Percentiles rank a stretch among this genome's conserved stretches.
Conservation (phyloP, 2,888 invertebrate genomes). For the Sinhomidia bicolor region DNA sequence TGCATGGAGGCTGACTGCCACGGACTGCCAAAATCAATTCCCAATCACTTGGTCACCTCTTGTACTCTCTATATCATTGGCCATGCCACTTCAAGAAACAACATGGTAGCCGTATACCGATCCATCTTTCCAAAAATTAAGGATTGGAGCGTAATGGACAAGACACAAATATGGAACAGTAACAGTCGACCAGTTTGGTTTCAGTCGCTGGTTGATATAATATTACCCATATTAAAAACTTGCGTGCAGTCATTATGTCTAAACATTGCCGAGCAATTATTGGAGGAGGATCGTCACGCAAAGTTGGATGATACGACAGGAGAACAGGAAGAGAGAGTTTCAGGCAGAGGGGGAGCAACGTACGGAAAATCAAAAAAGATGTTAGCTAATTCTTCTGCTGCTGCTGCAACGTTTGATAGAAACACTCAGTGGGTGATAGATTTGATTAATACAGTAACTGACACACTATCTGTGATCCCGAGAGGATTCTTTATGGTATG, state of each 20-base stretch:
- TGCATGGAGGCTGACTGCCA: constrained; percentile 79
- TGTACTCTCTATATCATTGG: constrained; percentile 77
- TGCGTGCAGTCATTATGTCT: constrained; percentile 80
- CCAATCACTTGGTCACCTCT: constrained; percentile 78
- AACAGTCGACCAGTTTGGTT: constrained; percentile 80
- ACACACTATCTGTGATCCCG: constrained; percentile 78
- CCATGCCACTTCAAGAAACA: constrained; percentile 75
- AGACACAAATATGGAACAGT: constrained; percentile 79
- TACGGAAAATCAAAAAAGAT: too few species aligned
- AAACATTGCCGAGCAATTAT: constrained; percentile 66
- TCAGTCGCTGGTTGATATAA: constrained; percentile 77
- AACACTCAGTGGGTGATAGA: constrained; percentile 78
- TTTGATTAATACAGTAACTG: constrained; percentile 78
- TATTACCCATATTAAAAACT: constrained; percentile 79
- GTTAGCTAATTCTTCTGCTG: too few species aligned
- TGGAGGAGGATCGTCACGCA: constrained; percentile 51
- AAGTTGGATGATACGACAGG: constrained; percentile 19
- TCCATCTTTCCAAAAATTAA: constrained; percentile 75
- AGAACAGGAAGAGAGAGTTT: constrained; percentile 22
- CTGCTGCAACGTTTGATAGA: constrained; percentile 45
- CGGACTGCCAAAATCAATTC: constrained; percentile 77
- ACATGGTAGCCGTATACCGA: constrained; percentile 75
- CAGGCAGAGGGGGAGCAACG: neutral
- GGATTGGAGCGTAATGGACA: constrained; percentile 80
- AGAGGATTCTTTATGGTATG: constrained; percentile 79